These are phyloP conservation scores for Drosophila sulfurigaster DNA, from an alignment of 1,140 invertebrate species.

Conservation along the genomic window DNA sequence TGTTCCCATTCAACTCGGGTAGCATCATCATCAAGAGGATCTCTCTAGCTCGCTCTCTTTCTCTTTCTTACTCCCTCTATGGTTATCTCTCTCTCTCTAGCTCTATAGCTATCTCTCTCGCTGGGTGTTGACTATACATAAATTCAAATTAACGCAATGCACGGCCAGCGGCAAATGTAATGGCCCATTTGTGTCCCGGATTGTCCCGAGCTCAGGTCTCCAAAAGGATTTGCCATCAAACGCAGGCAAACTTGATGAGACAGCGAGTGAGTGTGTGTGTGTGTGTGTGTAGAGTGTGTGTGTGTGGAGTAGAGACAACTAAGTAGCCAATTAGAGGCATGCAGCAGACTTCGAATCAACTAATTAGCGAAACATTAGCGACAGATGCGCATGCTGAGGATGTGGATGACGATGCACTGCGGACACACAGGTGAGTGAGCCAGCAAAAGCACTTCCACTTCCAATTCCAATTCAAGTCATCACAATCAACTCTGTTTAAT, in stretches of 20 bases:
- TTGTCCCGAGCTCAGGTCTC: not conserved
- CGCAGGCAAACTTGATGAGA: not conserved
- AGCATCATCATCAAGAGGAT: no score
- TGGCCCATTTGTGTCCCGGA: conserved; percentile 39
- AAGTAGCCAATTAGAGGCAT: conserved; percentile 53
- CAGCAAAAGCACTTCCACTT: not conserved
- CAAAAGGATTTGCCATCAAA: conserved; percentile 30
- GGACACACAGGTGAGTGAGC: not conserved
- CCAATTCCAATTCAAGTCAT: not conserved
- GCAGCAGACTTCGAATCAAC: conserved; percentile 33
- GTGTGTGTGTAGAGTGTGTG: conserved; percentile 3
- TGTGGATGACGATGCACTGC: not conserved
- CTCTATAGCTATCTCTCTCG: no score
- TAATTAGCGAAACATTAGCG: conserved; percentile 44
- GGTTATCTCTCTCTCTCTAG: not conserved
- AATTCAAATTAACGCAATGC: conserved; percentile 45
- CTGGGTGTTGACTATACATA: conserved; percentile 12
- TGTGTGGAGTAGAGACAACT: conserved; percentile 15
- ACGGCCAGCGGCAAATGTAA: conserved; percentile 29
- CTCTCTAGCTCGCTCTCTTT: not conserved
- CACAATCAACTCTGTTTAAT: not conserved
- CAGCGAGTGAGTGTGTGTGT: not conserved
- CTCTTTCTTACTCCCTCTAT: not conserved
- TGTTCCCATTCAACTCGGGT: conserved; percentile 13
- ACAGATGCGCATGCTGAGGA: conserved; percentile 6